Conservation (phyloP, 2,797 vertebrate genomes). For the Leptatherina wallacei region DNA sequence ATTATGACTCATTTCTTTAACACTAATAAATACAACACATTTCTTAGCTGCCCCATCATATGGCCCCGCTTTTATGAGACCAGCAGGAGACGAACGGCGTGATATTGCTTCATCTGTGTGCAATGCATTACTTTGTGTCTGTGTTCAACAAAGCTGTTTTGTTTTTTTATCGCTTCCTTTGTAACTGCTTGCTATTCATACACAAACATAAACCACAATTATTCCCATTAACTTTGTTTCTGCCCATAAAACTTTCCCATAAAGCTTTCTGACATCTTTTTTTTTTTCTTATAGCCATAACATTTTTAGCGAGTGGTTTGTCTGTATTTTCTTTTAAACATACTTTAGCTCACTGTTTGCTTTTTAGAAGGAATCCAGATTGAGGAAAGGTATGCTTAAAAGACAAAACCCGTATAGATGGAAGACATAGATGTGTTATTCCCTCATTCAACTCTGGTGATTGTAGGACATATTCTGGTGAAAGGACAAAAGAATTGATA, state of each 20-base stretch:
- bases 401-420: not conserved
- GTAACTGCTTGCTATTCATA: not conserved
- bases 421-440: not conserved
- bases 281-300: not conserved
- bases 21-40: not conserved
- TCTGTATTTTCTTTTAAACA: not conserved
- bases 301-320: not conserved
- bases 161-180: slow-evolving; percentile 16
- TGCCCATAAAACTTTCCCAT: slow-evolving; percentile 6
- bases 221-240: slow-evolving; percentile 6
- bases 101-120: slow-evolving; percentile 47
- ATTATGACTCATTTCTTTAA: slow-evolving; percentile 28
- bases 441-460: not conserved
- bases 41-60: slow-evolving; percentile 17
- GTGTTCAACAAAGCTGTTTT: not conserved
- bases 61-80: slow-evolving; percentile 38
- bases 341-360: not conserved
- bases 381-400: not conserved
- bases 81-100: slow-evolving; percentile 44
- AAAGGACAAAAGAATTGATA: too few relatives aligned
- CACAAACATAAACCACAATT: not conserved
- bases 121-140: slow-evolving; percentile 36
- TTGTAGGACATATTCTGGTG: too few relatives aligned
- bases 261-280: not conserved
- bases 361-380: not conserved